Base-by-base conservation (phyloP, 2,113 vertebrate genomes). In the Spea multiplicata region DNA sequence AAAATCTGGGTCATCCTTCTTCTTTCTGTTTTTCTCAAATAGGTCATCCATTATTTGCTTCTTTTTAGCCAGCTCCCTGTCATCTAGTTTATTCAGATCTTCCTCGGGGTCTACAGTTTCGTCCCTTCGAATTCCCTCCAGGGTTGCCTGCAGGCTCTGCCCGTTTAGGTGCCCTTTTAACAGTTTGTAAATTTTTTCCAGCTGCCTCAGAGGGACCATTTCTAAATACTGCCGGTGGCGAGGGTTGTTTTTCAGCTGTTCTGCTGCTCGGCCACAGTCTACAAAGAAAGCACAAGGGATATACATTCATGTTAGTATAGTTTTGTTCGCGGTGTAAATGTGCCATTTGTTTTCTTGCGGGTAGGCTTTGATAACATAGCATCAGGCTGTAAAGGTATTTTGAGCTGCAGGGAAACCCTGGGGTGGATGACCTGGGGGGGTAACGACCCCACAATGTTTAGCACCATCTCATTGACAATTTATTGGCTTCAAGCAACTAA, bases 21-120 rank as follows among this genome's bases (percentile, higher is more conserved):
- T 92, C 82, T 88, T 95, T 59, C 91, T 91, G 85, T 99, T 98
- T 84, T 87, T 94, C 83, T 98, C 91, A 0, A 98, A 99, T 52
- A 98, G 84, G 73, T 92, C 86, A 14, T 98, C 95, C 97, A 99
- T 99, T 83, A 95, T 90, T 50, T 86, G 91, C 84, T 99, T 99
- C 84, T 91, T 95, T 73, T 90, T 92, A 65, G 91, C 90, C 47
- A 98, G 89, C 9, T 95, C 93, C 16, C 91, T 88, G 17, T 98
- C 96, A 44, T 93, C 92, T n/a, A 98, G 89, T 85, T 96, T 97
- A 89, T 98, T 99, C 64, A 98, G 87, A 81, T 99, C 96, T 83
- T 99, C 93, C 4, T 95, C 89, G 0, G 93, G 92, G 83, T 95
- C 91, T 45, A 95, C 81, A 46, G 74, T 84, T 67, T 93, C 88